Percentiles rank a stretch among this genome's conserved stretches.
Evolutionary conservation across 2,888 invertebrate genomes (phyloP).

Genomic region (Tromatobia lineatoria): DNA sequence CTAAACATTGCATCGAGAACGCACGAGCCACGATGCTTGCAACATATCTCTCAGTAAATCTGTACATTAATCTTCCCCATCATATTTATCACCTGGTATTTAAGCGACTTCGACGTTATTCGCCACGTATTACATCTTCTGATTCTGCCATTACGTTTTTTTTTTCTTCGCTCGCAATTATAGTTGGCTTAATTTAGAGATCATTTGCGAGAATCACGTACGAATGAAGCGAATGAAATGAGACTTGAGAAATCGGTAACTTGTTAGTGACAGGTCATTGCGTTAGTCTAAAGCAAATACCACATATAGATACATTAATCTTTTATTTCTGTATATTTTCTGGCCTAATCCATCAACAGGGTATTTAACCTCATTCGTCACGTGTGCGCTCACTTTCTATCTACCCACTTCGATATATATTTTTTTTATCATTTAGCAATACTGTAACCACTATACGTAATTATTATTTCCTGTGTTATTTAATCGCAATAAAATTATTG

Average conservation of each 20-base stretch:
- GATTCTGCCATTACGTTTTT: slow-evolving; percentile 11
- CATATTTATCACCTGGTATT: slow-evolving; percentile 44
- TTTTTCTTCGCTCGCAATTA: slow-evolving; percentile 25
- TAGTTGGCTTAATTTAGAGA: slow-evolving; percentile 26
- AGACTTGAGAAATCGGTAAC: slow-evolving; percentile 14
- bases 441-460: not conserved
- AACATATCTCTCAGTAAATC: slow-evolving; percentile 25
- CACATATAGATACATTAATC: slow-evolving; percentile 30
- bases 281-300: slow-evolving; percentile 18
- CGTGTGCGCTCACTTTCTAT: slow-evolving; percentile 20
- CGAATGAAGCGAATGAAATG: not conserved
- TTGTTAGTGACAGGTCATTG: slow-evolving; percentile 5
- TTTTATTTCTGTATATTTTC: slow-evolving; percentile 26
- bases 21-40: slow-evolving; percentile 33
- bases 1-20: slow-evolving; percentile 25
- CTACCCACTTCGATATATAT: not conserved
- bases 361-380: slow-evolving; percentile 47
- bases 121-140: slow-evolving; percentile 27
- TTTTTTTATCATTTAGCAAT: not conserved
- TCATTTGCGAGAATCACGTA: slow-evolving; percentile 15
- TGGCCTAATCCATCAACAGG: slow-evolving; percentile 36
- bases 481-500: slow-evolving; percentile 2
- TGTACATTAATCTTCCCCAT: slow-evolving; percentile 36
- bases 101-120: slow-evolving; percentile 11
- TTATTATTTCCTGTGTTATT: not conserved